phyloP scores from a whole-genome alignment of 2,888 invertebrate species.

The Rhamphomyia laevipes region DNA sequence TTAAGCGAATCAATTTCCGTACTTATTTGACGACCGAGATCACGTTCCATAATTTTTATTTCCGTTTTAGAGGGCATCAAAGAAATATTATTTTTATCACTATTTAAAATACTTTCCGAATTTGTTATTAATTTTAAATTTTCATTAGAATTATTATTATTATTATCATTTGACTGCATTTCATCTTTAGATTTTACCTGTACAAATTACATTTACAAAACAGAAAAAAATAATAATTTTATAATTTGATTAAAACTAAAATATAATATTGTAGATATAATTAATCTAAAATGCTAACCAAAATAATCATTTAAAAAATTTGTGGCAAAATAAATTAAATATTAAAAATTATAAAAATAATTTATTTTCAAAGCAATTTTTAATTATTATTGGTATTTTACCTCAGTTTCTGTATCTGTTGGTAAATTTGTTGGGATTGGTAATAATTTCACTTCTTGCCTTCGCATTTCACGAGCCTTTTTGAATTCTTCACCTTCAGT shows the following conservation, averaged over 20 bases:
- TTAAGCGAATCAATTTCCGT: conserved; percentile 34
- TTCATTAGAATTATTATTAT: conserved; percentile 4
- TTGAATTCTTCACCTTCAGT: conserved; percentile 61
- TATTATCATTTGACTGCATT: conserved; percentile 12
- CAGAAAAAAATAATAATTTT: neutral
- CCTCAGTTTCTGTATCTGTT: conserved; percentile 61
- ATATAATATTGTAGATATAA: too few relatives aligned
- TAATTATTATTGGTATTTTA: conserved; percentile 32
- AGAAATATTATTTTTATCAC: conserved; percentile 1
- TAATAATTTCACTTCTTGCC: conserved; percentile 54
- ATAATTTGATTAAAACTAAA: neutral
- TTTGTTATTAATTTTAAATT: conserved; percentile 2
- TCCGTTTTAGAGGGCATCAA: conserved; percentile 22
- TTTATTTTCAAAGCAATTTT: too few relatives aligned
- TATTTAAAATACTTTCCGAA: neutral
- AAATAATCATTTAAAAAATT: too few relatives aligned
- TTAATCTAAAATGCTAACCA: too few relatives aligned
- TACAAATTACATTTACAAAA: neutral
- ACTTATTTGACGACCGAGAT: conserved; percentile 27
- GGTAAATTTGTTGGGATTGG: conserved; percentile 49
- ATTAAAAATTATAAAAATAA: too few relatives aligned
- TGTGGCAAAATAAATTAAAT: too few relatives aligned
- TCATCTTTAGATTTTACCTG: conserved; percentile 16
- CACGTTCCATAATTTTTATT: conserved; percentile 32
- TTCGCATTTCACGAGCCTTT: conserved; percentile 50